phyloP scores from a whole-genome alignment of 1,140 invertebrate genomes.

The Neomicropteryx cornuta region DNA sequence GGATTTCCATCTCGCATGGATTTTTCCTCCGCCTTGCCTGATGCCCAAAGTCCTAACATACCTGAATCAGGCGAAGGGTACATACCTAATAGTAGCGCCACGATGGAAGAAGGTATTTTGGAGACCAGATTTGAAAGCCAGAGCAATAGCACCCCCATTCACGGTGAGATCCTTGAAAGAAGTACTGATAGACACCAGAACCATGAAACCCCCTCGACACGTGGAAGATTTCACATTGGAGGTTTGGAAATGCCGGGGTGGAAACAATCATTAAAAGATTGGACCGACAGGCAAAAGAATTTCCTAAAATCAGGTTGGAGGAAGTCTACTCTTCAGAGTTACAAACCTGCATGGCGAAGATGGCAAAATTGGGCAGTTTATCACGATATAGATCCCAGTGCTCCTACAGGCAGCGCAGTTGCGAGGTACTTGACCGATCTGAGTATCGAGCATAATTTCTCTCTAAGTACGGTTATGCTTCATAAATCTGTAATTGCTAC shows the following conservation, averaged over 20 bases:
- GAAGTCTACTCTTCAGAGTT: slow-evolving; percentile 10
- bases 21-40: slow-evolving; percentile 18
- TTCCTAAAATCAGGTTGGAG: slow-evolving; percentile 10
- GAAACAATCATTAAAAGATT: slow-evolving; percentile 7
- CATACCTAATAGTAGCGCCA: slow-evolving; percentile 5
- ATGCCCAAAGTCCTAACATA: slow-evolving; percentile 16
- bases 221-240: slow-evolving; percentile 9
- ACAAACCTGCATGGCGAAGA: slow-evolving; percentile 9
- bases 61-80: slow-evolving; percentile 12
- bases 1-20: slow-evolving; percentile 16
- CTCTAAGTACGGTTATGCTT: slow-evolving; percentile 18
- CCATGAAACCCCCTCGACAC: slow-evolving; percentile 8
- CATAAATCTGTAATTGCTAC: slow-evolving; percentile 21
- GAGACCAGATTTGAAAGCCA: slow-evolving; percentile 1
- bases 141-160: neutral
- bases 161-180: slow-evolving; percentile 8
- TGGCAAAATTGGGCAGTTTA: slow-evolving; percentile 10
- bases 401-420: slow-evolving; percentile 11
- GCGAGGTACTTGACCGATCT: slow-evolving; percentile 17
- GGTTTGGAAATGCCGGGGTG: slow-evolving; percentile 14
- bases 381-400: slow-evolving; percentile 5
- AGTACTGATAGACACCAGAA: slow-evolving; percentile 10
- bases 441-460: slow-evolving; percentile 9
- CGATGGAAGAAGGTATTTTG: slow-evolving; percentile 8
- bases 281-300: slow-evolving; percentile 6